Base-by-base conservation (phyloP, 1,140 invertebrate genomes). In the Hyles vespertilio region DNA sequence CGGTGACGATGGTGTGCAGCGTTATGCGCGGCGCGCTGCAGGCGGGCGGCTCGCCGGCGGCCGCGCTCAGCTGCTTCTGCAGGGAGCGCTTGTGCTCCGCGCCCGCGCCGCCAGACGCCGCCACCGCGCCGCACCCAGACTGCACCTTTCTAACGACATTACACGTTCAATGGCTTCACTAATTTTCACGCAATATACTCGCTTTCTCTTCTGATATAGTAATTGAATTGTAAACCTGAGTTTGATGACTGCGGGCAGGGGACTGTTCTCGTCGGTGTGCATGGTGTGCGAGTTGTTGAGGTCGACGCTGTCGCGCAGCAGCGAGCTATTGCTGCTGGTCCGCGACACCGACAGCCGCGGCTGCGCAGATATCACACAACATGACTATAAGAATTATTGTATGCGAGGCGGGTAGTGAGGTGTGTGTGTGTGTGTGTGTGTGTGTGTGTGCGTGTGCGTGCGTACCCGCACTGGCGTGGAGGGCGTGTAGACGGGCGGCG, bases 1-100 rank as follows among this genome's bases (percentile, higher is more conserved):
- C 97, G 0, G 96, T 98, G 45, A 99, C 96, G 79, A 99, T 99
- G 33, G 95, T 95, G 81, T 98, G 95, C 22, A 99, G 90, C 1
- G 95, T 95, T 12, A 97, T 92, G 60, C 69, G 59, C 63, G 62
- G 67, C 57, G 60, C 69, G 61, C 32, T 22, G 22, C 22, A 22
- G 67, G 40, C 57, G 70, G 61, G 5, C 65, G 36, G 51, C 51
- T 67, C 74, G 0, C 62, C 64, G 2, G 68, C 56, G 7, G 83
- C 65, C 34, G 64, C 70, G 49, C 74, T 69, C 59, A 77, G 65
- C 80, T 93, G 93, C 86, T 95, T 95, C 70, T 95, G 94, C 9
- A 95, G 83, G 0, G 93, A 94, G 8, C 92, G 74, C 33, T 84
- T 81, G 59, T 89, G 87, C 52, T 73, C 85, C 6, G 70, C 53